Evolutionary conservation across 2,113 vertebrate species (phyloP), one percentile per base, ranked within the genome.

Genomic region (Myrmecobius fasciatus): DNA sequence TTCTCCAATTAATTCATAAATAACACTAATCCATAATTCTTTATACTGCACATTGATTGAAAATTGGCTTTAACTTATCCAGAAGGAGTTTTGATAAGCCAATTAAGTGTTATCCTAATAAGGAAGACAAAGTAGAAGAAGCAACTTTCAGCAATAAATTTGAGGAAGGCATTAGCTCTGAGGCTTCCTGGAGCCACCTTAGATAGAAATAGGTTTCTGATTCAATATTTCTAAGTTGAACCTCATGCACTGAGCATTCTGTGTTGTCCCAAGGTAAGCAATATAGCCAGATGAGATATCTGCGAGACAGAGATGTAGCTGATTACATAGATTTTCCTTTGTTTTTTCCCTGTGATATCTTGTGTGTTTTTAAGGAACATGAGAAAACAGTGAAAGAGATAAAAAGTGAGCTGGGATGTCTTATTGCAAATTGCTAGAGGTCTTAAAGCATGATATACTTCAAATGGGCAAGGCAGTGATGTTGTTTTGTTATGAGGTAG

Each of bases 61-160:
- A 91, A 36, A 94, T 96, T 94, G 92, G 52, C 92, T 36, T 93
- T 46, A 2, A 22, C 48, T 22, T 96, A 56, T 90, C n/a, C 94
- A 96, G 94, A 67, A 95, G 96, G 92, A 90, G 89, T 75, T 89
- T 94, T 96, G 28, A 67, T 93, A 94, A 67, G 36, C 31, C 36
- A 36, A 67, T 36, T 67, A 67, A n/a, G 36, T n/a, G 31, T 36
- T 67, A 67, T 67, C 3, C 36, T 20, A 36, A 67, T 67, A 36
- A 67, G 60, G 12, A 67, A 17, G 60, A 67, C 60, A 67, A 36
- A 20, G 31, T n/a, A 83, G 67, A 54, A 54, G 53, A 17, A 43
- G 14, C 36, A 83, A 22, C n/a, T n/a, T 83, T 83, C n/a, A 83
- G 36, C 7, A 83, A 43, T 43, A 43, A 83, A 43, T 6, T n/a